Conservation (phyloP, 2,113 vertebrate genomes). For the Prolemur simus region DNA sequence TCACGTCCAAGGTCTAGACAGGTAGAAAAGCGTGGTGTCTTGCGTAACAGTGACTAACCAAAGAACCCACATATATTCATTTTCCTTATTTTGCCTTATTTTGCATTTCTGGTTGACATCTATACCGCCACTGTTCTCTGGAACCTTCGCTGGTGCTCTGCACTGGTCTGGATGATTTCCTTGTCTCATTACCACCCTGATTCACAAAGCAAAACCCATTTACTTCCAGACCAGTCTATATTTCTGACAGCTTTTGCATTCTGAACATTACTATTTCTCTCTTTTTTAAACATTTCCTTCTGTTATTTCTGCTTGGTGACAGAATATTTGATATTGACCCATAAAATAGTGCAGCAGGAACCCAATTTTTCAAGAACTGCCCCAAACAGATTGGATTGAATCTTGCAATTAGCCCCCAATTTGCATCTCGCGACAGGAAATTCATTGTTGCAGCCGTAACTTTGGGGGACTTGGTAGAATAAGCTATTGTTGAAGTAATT, state of each 20-base stretch:
- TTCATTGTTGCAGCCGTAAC: conserved; percentile 75
- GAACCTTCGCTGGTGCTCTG: neutral
- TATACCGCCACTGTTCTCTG: neutral
- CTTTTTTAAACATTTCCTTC: neutral
- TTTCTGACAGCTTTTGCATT: conserved; percentile 51
- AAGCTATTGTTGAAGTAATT: conserved; percentile 84
- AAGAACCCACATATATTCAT: neutral
- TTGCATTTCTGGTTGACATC: neutral
- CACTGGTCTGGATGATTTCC: neutral
- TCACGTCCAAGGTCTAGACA: neutral
- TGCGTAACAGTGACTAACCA: neutral
- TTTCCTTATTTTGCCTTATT: neutral
- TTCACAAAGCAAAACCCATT: conserved; percentile 43
- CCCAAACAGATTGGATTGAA: conserved; percentile 79
- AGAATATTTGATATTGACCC: conserved; percentile 57
- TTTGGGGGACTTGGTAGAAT: conserved; percentile 73
- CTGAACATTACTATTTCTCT: conserved; percentile 14
- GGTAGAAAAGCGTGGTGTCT: neutral
- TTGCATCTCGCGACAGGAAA: conserved; percentile 82
- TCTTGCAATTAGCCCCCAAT: conserved; percentile 82
- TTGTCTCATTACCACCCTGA: neutral
- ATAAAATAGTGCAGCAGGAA: conserved; percentile 68
- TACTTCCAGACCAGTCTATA: conserved; percentile 18
- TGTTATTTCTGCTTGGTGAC: conserved; percentile 56
- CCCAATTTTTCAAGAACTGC: conserved; percentile 76